Evolutionary conservation across 1,140 invertebrate genomes (phyloP).

Genomic region (Megalopta genalis): DNA sequence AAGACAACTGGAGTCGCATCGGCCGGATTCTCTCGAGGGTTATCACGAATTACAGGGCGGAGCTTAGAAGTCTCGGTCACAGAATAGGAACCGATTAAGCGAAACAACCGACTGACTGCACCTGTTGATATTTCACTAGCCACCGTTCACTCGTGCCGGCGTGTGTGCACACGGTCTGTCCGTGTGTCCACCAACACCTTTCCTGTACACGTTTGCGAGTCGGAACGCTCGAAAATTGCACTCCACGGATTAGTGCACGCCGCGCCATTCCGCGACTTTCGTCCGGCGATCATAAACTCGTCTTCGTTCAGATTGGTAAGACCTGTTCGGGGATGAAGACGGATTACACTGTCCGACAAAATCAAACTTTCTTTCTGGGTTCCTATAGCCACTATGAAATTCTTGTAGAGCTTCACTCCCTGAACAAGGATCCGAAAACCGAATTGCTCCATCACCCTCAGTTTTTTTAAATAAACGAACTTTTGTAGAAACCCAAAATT

Average conservation of each 20-base stretch:
- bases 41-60: slow-evolving; percentile 52
- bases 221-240: neutral
- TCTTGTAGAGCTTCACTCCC: too few species aligned
- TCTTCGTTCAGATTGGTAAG: too few species aligned
- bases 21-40: slow-evolving; percentile 28
- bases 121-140: slow-evolving; percentile 68
- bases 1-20: slow-evolving; percentile 16
- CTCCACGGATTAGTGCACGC: neutral
- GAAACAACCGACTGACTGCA: slow-evolving; percentile 70
- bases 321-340: too few species aligned
- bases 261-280: too few species aligned
- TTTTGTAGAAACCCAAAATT: too few species aligned
- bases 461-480: too few species aligned
- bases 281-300: too few species aligned
- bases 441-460: too few species aligned
- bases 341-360: too few species aligned
- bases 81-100: slow-evolving; percentile 69
- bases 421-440: too few species aligned
- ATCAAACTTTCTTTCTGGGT: too few species aligned
- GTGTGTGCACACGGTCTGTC: neutral
- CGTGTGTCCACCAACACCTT: neutral
- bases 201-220: neutral
- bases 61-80: slow-evolving; percentile 62
- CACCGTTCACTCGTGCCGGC: neutral
- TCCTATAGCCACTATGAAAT: too few species aligned